phyloP scores from a whole-genome alignment of 1,140 invertebrate genomes.

The Lucilia cuprina region DNA sequence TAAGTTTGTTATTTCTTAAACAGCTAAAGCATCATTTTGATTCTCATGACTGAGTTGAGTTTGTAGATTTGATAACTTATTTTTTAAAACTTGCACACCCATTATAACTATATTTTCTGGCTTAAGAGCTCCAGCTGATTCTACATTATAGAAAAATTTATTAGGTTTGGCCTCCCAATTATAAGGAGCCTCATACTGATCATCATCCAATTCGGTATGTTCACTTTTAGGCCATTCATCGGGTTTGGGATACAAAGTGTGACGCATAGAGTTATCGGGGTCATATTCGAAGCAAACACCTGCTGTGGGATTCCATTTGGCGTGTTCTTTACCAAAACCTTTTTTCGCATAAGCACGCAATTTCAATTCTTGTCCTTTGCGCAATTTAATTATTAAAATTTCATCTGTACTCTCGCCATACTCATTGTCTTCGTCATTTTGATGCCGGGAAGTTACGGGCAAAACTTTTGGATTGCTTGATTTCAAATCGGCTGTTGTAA shows the following conservation, averaged over 20 bases:
- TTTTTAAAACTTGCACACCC: constrained; percentile 91
- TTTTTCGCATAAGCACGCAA: constrained; percentile 94
- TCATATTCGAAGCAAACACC: constrained; percentile 96
- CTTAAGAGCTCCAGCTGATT: constrained; percentile 90
- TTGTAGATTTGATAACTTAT: constrained; percentile 95
- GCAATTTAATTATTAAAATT: constrained; percentile 96
- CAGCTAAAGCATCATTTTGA: constrained; percentile 81
- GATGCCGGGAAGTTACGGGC: constrained; percentile 89
- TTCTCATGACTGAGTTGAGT: constrained; percentile 89
- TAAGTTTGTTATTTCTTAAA: constrained; percentile 61
- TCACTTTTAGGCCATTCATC: constrained; percentile 99
- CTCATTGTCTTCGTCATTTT: constrained; percentile 89
- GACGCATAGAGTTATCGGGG: constrained; percentile 96
- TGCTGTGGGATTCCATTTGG: constrained; percentile 99
- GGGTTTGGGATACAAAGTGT: constrained; percentile 96
- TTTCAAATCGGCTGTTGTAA: constrained; percentile 96
- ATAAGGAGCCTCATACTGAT: constrained; percentile 91
- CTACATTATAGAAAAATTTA: constrained; percentile 97
- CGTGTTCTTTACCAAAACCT: constrained; percentile 99
- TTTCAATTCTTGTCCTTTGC: constrained; percentile 97
- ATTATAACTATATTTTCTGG: constrained; percentile 98
- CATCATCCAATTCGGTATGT: constrained; percentile 92
- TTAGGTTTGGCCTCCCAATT: constrained; percentile 94
- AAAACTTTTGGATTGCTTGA: constrained; percentile 89
- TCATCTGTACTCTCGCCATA: constrained; percentile 92